Evolutionary conservation across 2,113 vertebrate genomes (phyloP), one percentile per base, ranked within the genome.

Genomic region (Toxotes chatareus): DNA sequence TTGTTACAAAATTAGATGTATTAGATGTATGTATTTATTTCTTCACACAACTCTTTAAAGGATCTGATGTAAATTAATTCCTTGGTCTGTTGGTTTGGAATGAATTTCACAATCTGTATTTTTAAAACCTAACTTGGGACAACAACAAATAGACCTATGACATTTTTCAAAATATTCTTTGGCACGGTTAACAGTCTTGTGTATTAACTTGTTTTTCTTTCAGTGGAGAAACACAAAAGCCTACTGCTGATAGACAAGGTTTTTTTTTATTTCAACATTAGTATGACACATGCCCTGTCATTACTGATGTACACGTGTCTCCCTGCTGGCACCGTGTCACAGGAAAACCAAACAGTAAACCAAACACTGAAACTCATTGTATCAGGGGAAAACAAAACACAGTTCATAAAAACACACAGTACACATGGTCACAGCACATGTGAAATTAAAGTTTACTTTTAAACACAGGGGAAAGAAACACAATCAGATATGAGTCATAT

Each of bases 261-360:
- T 27, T 27, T 27, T 27, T 27, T 27, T 27, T 27, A 27, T 27
- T 27, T 27, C 27, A 27, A 11, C 7, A 9, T 62, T 44, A 31
- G 12, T 5, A 47, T 36, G 21, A 59, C 40, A 31, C 34, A 47
- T 8, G 2, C 31, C 1, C 11, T 38, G 38, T 51, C 13, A 73
- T 38, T 23, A 36, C 19, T 67, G 7, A 55, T 12, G 9, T 63
- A 12, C 4, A 16, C 0, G 1, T 5, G 11, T 53, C 23, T 74
- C 14, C 11, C 27, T 66, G 51, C 11, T 70, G 13, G 68, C 55
- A 19, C n/a, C 34, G 49, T 63, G 46, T 73, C 70, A 36, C 7
- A 32, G 57, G 72, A 83, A 83, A 75, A 74, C 49, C 46, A 61
- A 78, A 75, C 44, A 81, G 27, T 65, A 66, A 27, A 27, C 27